phyloP scores from a whole-genome alignment of 1,140 invertebrate genomes.

The Zaprionus africanus region DNA sequence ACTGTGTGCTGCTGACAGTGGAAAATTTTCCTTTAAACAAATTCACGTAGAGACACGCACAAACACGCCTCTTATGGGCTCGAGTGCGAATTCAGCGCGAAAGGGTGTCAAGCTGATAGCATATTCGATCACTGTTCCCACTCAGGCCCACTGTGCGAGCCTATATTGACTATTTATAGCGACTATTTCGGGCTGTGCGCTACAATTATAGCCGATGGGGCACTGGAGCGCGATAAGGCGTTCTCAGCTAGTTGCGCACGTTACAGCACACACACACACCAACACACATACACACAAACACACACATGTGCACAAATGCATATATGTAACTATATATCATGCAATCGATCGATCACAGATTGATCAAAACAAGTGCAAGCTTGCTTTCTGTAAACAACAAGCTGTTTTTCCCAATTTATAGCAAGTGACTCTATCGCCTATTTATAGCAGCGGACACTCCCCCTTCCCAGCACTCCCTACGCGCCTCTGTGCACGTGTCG shows the following conservation, averaged over 20 bases:
- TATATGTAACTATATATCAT: not conserved
- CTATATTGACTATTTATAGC: conserved; percentile 34
- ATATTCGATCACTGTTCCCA: not conserved
- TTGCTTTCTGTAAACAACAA: not conserved
- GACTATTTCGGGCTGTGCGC: conserved; percentile 33
- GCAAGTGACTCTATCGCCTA: not conserved
- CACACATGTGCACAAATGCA: not conserved
- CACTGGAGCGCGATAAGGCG: not conserved
- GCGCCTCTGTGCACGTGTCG: conserved; percentile 64
- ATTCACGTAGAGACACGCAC: not conserved
- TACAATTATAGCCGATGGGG: conserved; percentile 17
- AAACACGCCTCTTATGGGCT: not conserved
- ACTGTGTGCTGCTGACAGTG: no score
- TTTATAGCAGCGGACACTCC: not conserved
- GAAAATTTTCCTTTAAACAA: not conserved
- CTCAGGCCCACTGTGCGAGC: not conserved
- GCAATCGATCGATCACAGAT: not conserved
- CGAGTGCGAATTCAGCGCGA: not conserved
- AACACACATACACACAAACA: not conserved
- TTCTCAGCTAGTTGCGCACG: conserved; percentile 1
- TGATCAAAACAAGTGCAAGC: not conserved
- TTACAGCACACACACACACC: not conserved
- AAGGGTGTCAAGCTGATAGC: conserved; percentile 19
- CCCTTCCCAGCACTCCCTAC: not conserved
- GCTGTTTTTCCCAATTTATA: not conserved